Evolutionary conservation across 2,888 invertebrate genomes (phyloP).

Genomic region (Tenthredo mesomela): DNA sequence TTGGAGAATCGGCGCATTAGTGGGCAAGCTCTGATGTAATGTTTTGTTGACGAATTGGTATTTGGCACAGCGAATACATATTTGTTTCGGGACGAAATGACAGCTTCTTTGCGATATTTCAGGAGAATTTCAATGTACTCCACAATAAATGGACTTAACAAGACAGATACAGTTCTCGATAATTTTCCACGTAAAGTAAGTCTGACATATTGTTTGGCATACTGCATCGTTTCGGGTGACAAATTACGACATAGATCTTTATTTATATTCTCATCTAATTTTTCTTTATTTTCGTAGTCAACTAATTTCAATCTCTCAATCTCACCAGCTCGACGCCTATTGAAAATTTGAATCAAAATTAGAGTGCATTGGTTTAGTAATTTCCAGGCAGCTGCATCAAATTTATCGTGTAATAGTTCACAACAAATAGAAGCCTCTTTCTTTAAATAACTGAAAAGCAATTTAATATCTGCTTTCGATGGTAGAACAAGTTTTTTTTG

Average conservation of each 20-base stretch:
- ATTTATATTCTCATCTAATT: conserved; percentile 26
- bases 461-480: conserved; percentile 44
- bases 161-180: background rate
- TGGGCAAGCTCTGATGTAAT: background rate
- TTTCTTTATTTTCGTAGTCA: conserved; percentile 37
- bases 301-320: conserved; percentile 31
- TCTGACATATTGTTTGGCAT: conserved; percentile 16
- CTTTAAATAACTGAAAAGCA: conserved; percentile 37
- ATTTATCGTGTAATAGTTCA: conserved; percentile 19
- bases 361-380: conserved; percentile 27
- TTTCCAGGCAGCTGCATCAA: conserved; percentile 36
- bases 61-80: conserved; percentile 45
- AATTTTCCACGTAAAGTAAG: conserved; percentile 21
- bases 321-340: conserved; percentile 41
- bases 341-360: conserved; percentile 7
- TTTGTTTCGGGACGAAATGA: conserved; percentile 20
- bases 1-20: conserved; percentile 8
- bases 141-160: background rate
- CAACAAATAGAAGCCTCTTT: background rate
- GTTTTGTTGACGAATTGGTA: background rate
- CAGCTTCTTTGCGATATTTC: conserved; percentile 28
- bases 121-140: conserved; percentile 26
- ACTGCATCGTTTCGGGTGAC: background rate
- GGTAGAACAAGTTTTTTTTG: conserved; percentile 37
- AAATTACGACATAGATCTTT: background rate